Base-by-base conservation (phyloP, 30 jellyfish, hydroid and myxozoan genomes). In the Haliclystus octoradiatus region DNA sequence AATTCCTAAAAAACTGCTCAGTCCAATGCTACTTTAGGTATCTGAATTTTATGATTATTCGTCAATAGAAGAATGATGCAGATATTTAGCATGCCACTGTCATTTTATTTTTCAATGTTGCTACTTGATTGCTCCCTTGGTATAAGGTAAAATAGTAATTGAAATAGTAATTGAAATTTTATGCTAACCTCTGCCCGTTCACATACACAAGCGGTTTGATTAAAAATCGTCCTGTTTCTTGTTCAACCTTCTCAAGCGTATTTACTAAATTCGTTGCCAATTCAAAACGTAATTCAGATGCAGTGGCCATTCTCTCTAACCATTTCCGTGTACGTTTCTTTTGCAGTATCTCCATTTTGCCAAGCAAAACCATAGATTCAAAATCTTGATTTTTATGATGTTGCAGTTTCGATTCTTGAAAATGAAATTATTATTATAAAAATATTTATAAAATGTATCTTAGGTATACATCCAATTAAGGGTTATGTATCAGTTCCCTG, bases 141-240 rank as follows among this genome's bases (percentile, higher is more conserved):
- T n/a, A n/a, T n/a, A n/a, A n/a, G n/a, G n/a, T n/a, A n/a, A n/a
- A n/a, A n/a, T n/a, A n/a, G n/a, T n/a, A n/a, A n/a, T n/a, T n/a
- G n/a, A n/a, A n/a, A n/a, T n/a, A n/a, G n/a, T n/a, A n/a, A n/a
- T n/a, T n/a, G n/a, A n/a, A n/a, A n/a, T n/a, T n/a, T n/a, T n/a
- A n/a, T n/a, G n/a, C n/a, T n/a, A n/a, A n/a, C n/a, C n/a, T n/a
- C n/a, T n/a, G n/a, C n/a, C n/a, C n/a, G n/a, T 40, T 19, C 57
- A 19, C 19, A 19, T 40, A 40, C 14, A 76, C 65, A 64, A 74
- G 68, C 7, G 96, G 96, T 63, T 85, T 85, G 34, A 85, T 85
- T 49, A 85, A 33, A 64, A 85, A 85, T 26, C 72, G 70, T 47
- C 96, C 96, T 13, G 93, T 77, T 76, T 85, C 93, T 26, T 78